Evolutionary conservation across 2,113 vertebrate genomes (phyloP), one percentile per base, ranked within the genome.

Genomic region (Salvelinus fontinalis): DNA sequence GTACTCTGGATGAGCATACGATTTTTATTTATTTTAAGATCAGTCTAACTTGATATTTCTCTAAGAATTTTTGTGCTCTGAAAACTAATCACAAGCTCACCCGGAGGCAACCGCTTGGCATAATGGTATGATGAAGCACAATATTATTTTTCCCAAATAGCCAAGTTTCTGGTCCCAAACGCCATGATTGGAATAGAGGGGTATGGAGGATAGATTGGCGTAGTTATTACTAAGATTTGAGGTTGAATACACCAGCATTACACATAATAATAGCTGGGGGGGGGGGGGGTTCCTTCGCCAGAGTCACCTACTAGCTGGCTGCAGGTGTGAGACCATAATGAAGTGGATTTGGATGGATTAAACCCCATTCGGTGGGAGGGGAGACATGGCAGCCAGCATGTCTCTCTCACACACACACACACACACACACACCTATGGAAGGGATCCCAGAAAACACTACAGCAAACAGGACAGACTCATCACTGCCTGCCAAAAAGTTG

Each of bases 301-400:
- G 51, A 54, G 51, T 54, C 59, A 16, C 59, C 18, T n/a, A 11
- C 18, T n/a, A 24, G 20, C 8, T 24, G n/a, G 59, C 59, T 62
- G 20, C 59, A 22, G 7, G n/a, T 22, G n/a, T 62, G 59, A 62
- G 59, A 79, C 84, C 79, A 86, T 89, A 89, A 93, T 88, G 76
- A 88, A 84, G 81, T 76, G 74, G 88, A 92, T 91, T 91, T 89
- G 84, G 82, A 83, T 26, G 79, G 89, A 91, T 93, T 89, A 89
- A 74, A 79, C 86, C 73, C 89, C 87, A 79, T 91, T 89, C 87
- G 85, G 81, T 72, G 82, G 54, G 13, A 22, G 59, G 78, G 74
- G 82, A 73, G 79, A 82, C 81, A 84, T 84, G 87, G 83, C 89
- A 84, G 89, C 89, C 90, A 92, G 54, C 9, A 11, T 11, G 39